phyloP scores from a whole-genome alignment of 2,888 invertebrate species.

The Clistopyga incitator region DNA sequence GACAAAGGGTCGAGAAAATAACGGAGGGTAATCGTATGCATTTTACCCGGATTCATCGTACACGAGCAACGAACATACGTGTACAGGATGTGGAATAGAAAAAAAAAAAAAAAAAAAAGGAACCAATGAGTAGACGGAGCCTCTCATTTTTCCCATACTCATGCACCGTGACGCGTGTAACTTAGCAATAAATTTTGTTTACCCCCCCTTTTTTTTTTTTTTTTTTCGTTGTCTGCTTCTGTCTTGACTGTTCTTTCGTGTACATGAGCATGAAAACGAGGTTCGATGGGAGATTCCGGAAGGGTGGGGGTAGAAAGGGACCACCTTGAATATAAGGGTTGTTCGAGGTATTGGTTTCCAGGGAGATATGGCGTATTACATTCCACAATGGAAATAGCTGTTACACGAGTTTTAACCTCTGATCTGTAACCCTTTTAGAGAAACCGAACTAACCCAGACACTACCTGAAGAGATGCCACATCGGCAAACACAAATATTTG shows the following conservation, averaged over 20 bases:
- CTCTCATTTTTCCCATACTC: slow-evolving; percentile 71
- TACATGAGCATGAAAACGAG: slow-evolving; percentile 1
- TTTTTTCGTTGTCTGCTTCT: slow-evolving; percentile 69
- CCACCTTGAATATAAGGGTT: slow-evolving; percentile 29
- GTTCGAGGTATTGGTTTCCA: slow-evolving; percentile 53
- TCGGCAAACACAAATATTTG: slow-evolving; percentile 79
- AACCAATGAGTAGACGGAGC: slow-evolving; percentile 46
- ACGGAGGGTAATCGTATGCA: slow-evolving; percentile 81
- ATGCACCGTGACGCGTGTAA: slow-evolving; percentile 77
- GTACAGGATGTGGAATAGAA: slow-evolving; percentile 22
- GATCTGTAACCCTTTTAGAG: slow-evolving; percentile 39
- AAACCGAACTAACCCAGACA: slow-evolving; percentile 71
- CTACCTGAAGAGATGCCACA: slow-evolving; percentile 41
- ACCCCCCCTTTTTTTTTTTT: too few species aligned
- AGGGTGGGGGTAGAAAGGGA: slow-evolving; percentile 24
- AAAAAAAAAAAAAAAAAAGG: slow-evolving; percentile 29
- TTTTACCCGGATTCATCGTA: slow-evolving; percentile 76
- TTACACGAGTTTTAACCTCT: slow-evolving; percentile 55
- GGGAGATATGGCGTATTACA: slow-evolving; percentile 61
- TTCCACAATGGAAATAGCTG: slow-evolving; percentile 53
- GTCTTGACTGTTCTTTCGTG: slow-evolving; percentile 63
- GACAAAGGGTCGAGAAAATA: slow-evolving; percentile 72
- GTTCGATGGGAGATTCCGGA: neutral
- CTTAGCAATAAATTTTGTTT: slow-evolving; percentile 81
- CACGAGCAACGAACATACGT: slow-evolving; percentile 43